Evolutionary conservation across 2,113 vertebrate species (phyloP).

Genomic region (Clinocottus analis): DNA sequence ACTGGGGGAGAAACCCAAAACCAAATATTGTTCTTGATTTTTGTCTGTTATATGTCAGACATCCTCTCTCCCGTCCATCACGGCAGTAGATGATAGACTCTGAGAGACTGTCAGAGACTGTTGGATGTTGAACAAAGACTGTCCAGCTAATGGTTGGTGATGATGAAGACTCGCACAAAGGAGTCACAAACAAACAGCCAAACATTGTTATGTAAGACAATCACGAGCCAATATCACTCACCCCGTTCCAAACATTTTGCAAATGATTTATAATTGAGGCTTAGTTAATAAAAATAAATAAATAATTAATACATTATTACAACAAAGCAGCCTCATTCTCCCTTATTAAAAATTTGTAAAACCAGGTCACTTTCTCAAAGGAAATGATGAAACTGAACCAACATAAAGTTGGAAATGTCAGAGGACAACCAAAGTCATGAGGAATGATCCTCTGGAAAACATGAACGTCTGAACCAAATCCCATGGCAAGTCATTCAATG

Average conservation of each 20-base stretch:
- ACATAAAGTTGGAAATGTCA: too few relatives aligned
- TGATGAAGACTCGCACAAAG: slow-evolving; percentile 19
- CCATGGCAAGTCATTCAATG: neutral
- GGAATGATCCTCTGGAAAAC: neutral
- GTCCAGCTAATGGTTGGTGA: slow-evolving; percentile 25
- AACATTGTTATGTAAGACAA: slow-evolving; percentile 23
- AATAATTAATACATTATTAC: neutral
- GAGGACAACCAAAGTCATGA: neutral
- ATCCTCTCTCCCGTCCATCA: neutral
- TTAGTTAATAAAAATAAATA: neutral
- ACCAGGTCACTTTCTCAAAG: too few relatives aligned
- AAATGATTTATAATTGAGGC: neutral
- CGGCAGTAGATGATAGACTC: neutral
- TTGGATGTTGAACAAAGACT: slow-evolving; percentile 11
- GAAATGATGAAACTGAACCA: too few relatives aligned
- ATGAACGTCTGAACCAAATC: neutral
- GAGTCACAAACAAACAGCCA: slow-evolving; percentile 3
- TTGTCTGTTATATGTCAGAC: neutral
- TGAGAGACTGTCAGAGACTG: neutral
- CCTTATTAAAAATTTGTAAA: neutral
- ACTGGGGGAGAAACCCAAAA: neutral
- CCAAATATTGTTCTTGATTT: neutral
- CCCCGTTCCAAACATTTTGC: neutral
- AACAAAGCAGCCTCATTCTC: neutral
- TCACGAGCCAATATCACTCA: neutral